These are phyloP conservation scores for Guaruba guarouba DNA, from an alignment of 2,113 vertebrate species.

Conservation along the genomic window DNA sequence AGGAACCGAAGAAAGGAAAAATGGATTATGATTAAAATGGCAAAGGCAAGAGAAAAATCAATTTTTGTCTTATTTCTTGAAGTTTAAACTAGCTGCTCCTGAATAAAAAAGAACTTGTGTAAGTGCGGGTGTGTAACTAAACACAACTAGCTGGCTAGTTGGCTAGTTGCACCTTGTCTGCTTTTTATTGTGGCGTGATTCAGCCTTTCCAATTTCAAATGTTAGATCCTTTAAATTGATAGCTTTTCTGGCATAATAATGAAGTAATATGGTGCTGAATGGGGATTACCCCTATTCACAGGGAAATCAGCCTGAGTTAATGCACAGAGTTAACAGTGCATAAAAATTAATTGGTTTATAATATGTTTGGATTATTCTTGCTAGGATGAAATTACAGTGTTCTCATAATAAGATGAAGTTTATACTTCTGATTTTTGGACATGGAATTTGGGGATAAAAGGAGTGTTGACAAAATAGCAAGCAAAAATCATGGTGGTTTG, in stretches of 20 bases:
- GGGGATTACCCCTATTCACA: background rate
- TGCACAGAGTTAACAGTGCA: background rate
- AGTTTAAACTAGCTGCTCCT: background rate
- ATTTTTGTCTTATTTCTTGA: background rate
- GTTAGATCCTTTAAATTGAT: background rate
- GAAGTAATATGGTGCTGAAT: background rate
- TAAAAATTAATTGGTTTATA: background rate
- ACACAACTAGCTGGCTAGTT: background rate
- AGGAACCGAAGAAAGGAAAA: background rate
- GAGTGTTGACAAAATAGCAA: background rate
- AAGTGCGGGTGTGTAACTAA: background rate
- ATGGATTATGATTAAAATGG: background rate
- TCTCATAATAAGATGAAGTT: background rate
- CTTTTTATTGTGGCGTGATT: background rate
- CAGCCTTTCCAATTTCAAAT: background rate
- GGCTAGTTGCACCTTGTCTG: background rate
- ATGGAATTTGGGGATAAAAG: background rate
- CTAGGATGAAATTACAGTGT: background rate
- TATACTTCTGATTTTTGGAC: background rate
- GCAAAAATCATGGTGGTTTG: background rate
- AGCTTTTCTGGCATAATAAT: background rate
- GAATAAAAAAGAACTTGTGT: background rate
- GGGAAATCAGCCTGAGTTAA: background rate
- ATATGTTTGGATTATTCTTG: background rate
- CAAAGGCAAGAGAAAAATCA: background rate